A percentile compares a stretch with the other conserved stretches of the same genome.
These are phyloP conservation scores for Trematocara nigrifrons DNA, from an alignment of 2,113 vertebrate genomes.

Conservation along the genomic window DNA sequence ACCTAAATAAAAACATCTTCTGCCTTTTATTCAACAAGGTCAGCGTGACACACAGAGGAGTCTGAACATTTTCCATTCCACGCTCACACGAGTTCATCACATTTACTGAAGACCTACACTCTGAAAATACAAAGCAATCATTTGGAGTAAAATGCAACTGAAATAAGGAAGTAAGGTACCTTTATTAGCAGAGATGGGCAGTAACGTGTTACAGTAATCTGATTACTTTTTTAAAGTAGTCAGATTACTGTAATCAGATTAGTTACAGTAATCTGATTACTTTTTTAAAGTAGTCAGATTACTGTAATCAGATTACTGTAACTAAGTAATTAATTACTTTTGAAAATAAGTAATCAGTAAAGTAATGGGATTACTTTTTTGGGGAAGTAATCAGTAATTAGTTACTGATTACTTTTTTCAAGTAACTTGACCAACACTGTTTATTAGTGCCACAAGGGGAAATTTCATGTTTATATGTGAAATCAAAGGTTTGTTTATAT, in stretches of 20 bases:
- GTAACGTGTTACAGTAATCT: no score
- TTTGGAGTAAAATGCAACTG: neutral
- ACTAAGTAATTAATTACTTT: no score
- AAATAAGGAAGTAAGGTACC: neutral
- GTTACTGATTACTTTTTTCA: no score
- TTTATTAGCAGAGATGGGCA: no score
- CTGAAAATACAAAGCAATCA: neutral
- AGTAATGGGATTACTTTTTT: no score
- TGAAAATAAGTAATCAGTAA: no score
- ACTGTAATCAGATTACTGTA: no score
- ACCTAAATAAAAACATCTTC: neutral
- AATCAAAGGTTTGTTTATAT: neutral
- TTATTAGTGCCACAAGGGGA: neutral
- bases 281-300: no score
- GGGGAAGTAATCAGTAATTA: no score
- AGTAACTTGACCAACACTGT: neutral
- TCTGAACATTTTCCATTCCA: neutral
- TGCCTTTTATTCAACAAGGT: neutral
- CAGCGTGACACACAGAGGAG: neutral
- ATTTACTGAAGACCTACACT: neutral
- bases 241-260: no score
- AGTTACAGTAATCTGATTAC: no score
- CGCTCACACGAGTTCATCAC: fast-evolving
- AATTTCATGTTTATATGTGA: neutral
- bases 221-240: no score